Evolutionary conservation across 2,113 vertebrate genomes (phyloP), one percentile per base, ranked within the genome.

Genomic region (Paramormyrops kingsleyae): DNA sequence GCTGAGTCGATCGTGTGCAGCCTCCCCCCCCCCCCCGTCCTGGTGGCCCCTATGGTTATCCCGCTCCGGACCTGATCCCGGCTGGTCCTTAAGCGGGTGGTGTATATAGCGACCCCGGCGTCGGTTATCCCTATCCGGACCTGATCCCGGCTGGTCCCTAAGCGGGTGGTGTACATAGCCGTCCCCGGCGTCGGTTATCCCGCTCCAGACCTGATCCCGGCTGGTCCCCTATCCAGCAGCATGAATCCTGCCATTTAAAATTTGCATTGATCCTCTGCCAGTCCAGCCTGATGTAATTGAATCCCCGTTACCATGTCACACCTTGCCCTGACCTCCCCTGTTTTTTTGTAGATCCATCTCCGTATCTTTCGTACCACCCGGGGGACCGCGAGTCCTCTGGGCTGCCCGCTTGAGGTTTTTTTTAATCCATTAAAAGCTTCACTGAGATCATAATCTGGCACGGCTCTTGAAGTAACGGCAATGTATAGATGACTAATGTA

Each of bases 371-470:
- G 13, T 50, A 31, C 39, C 84, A 86, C 13, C 46, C 2, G 10
- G 47, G 47, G 47, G 44, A 49, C 83, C 46, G 9, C 4, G 2
- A 1, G 27, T 53, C 15, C 35, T 56, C 12, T 47, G 31, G 31
- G 15, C 9, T 31, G 35, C 86, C 52, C 7, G 17, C 31, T 59
- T 59, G 19, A 42, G 27, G 17, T 87, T 27, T 31, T 66, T 90
- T 90, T 91, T 92, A 91, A 93, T 93, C 90, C 80, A 84, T 92
- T 92, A 91, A 92, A 93, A 87, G 89, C 89, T 89, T 88, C 90
- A 91, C 87, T 91, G 92, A 91, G 84, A 89, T 91, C 86, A 91
- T 86, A 31, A 87, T 91, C 86, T 90, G 92, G 91, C 91, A 88
- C 77, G 5, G 56, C 49, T 47, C 42, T 44, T 74, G 52, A 90